These are phyloP conservation scores for Tineola bisselliella DNA, from an alignment of 2,888 invertebrate genomes.

Conservation along the genomic window DNA sequence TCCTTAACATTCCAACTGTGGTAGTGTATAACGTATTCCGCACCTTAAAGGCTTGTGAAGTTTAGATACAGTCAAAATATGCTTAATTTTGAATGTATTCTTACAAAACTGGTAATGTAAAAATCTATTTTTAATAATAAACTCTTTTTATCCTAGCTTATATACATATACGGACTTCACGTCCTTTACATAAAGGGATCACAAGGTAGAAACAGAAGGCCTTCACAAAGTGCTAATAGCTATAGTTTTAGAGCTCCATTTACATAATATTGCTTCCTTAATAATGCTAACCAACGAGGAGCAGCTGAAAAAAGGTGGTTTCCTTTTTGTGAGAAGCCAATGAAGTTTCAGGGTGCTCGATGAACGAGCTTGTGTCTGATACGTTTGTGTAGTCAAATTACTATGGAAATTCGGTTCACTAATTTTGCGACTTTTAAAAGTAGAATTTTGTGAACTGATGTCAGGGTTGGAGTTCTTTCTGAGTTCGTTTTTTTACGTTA, in stretches of 20 bases:
- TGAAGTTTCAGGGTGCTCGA: constrained; percentile 31
- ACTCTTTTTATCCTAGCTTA: too few relatives aligned
- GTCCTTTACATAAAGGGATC: constrained; percentile 8
- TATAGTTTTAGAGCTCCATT: constrained; percentile 24
- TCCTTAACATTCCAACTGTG: constrained; percentile 49
- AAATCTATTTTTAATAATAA: too few relatives aligned
- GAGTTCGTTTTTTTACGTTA: too few relatives aligned
- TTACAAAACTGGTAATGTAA: too few relatives aligned
- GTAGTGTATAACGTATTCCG: constrained; percentile 10
- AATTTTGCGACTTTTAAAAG: not conserved
- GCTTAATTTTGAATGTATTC: too few relatives aligned
- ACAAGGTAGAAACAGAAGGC: not conserved
- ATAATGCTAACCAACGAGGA: constrained; percentile 42
- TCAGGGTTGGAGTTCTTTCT: too few relatives aligned
- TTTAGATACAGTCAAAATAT: not conserved
- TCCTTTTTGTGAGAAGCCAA: constrained; percentile 58
- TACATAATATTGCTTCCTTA: constrained; percentile 65
- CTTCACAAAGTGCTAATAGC: constrained; percentile 15
- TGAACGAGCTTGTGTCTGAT: constrained; percentile 45
- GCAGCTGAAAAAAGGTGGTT: constrained; percentile 44
- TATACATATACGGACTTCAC: not conserved
- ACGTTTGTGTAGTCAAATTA: constrained; percentile 64
- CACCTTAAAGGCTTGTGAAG: constrained; percentile 10
- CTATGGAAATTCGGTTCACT: constrained; percentile 47
- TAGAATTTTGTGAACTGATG: not conserved